These are phyloP conservation scores for Chironomus tepperi DNA, from an alignment of 1,140 invertebrate species.

Conservation along the genomic window DNA sequence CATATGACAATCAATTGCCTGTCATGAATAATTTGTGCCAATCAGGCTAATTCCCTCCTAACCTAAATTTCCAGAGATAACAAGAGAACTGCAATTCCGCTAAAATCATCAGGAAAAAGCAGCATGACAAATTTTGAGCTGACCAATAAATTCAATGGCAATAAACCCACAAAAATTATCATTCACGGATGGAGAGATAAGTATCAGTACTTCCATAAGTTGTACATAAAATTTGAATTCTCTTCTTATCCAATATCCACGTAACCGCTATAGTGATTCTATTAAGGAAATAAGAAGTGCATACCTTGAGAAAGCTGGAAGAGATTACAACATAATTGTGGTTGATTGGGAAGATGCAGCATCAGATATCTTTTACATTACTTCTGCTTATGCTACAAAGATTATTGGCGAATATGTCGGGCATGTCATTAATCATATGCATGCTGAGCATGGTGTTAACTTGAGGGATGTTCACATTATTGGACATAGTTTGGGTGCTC, in stretches of 20 bases:
- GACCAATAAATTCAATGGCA: constrained; percentile 46
- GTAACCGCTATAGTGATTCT: constrained; percentile 40
- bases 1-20: no score
- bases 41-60: no score
- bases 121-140: background rate
- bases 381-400: constrained; percentile 53
- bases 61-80: background rate
- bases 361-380: constrained; percentile 53
- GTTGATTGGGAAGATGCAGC: constrained; percentile 59
- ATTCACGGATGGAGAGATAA: constrained; percentile 62
- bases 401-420: constrained; percentile 53
- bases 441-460: constrained; percentile 43
- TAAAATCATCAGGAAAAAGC: background rate
- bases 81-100: background rate
- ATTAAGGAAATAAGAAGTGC: constrained; percentile 41
- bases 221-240: background rate
- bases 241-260: constrained; percentile 29
- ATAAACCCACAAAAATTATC: constrained; percentile 51
- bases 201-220: background rate
- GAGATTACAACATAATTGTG: constrained; percentile 53
- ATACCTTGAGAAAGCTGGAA: constrained; percentile 39
- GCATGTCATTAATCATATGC: constrained; percentile 50
- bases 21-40: no score
- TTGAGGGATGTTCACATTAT: constrained; percentile 53
- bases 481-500: constrained; percentile 82